Evolutionary conservation across 2,797 vertebrate genomes (phyloP).

Genomic region (Thaleichthys pacificus): DNA sequence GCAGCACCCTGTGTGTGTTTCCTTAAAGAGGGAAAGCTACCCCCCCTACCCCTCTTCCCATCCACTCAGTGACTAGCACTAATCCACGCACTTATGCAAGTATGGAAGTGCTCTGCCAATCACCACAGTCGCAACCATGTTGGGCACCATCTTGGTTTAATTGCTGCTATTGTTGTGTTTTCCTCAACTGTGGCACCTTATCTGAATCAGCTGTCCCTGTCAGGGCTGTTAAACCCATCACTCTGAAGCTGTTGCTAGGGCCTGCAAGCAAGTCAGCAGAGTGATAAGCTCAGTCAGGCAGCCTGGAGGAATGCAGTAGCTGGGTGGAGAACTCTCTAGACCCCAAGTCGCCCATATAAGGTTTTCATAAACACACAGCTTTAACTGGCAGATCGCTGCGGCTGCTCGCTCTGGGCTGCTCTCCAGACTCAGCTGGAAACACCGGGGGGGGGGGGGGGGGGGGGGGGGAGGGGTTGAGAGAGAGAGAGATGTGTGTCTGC

Average conservation of each 20-base stretch:
- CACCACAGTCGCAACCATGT: background rate
- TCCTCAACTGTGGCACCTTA: constrained; percentile 29
- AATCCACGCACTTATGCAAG: background rate
- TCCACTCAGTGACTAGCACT: background rate
- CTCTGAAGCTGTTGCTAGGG: constrained; percentile 31
- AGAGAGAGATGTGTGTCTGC: too few relatives aligned
- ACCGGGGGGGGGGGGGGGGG: background rate
- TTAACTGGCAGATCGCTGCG: constrained; percentile 20
- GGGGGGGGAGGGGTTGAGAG: too few relatives aligned
- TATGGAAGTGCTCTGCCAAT: background rate
- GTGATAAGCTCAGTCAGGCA: constrained; percentile 47
- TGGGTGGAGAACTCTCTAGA: constrained; percentile 14
- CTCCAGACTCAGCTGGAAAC: background rate
- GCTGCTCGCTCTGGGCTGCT: constrained; percentile 1
- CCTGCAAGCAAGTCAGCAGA: constrained; percentile 27
- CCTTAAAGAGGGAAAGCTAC: too few relatives aligned
- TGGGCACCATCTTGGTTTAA: background rate
- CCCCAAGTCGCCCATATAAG: constrained; percentile 35
- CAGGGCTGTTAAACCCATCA: constrained; percentile 29
- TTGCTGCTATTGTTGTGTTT: background rate
- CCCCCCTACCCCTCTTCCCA: background rate
- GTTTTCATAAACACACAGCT: constrained; percentile 19
- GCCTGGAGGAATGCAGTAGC: constrained; percentile 13
- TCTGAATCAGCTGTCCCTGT: constrained; percentile 43
- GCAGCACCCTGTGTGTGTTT: background rate